phyloP scores from a whole-genome alignment of 1,140 invertebrate genomes.

The Lordiphosa clarofinis region DNA sequence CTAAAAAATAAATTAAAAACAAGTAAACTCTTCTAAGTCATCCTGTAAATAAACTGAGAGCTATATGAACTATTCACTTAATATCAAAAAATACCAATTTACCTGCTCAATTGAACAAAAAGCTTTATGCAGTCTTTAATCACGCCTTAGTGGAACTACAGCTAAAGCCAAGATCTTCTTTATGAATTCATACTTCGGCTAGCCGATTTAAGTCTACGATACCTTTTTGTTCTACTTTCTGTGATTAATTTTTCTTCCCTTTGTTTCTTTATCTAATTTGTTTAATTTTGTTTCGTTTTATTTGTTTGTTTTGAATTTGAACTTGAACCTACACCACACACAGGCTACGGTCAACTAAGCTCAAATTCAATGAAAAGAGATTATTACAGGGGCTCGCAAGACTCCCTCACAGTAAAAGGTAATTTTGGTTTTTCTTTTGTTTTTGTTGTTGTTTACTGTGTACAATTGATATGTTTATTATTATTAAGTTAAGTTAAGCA shows the following conservation, averaged over 20 bases:
- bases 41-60: too few relatives aligned
- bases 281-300: constrained; percentile 65
- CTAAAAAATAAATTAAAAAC: too few relatives aligned
- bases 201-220: constrained; percentile 12
- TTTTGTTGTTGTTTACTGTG: constrained; percentile 7
- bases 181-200: too few relatives aligned
- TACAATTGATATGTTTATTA: constrained; percentile 28
- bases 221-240: too few relatives aligned
- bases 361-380: constrained; percentile 89
- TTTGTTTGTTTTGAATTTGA: constrained; percentile 76
- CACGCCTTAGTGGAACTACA: too few relatives aligned
- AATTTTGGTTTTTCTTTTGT: constrained; percentile 65
- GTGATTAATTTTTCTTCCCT: too few relatives aligned
- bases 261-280: constrained; percentile 37
- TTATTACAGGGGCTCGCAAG: constrained; percentile 92
- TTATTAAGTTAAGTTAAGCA: constrained; percentile 39
- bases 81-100: too few relatives aligned
- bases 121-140: too few relatives aligned
- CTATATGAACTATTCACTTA: too few relatives aligned
- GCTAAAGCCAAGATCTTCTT: too few relatives aligned
- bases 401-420: constrained; percentile 87
- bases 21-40: too few relatives aligned
- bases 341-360: constrained; percentile 78
- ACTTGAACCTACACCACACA: constrained; percentile 27
- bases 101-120: too few relatives aligned